Evolutionary conservation across 1,140 invertebrate genomes (phyloP).

Genomic region (Cydia fagiglandana): DNA sequence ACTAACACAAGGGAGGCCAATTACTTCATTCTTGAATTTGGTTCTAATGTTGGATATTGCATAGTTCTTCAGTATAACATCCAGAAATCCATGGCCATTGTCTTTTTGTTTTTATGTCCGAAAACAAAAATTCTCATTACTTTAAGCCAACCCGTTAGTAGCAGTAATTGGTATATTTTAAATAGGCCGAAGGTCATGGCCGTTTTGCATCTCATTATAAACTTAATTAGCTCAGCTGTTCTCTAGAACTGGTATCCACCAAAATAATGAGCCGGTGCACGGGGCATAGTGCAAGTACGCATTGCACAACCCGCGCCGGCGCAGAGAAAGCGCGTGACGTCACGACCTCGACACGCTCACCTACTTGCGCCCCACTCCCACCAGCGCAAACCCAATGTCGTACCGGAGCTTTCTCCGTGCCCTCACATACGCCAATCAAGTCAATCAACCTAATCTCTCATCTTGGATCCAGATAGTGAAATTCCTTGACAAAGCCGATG

Average conservation of each 20-base stretch:
- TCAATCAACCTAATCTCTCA: background rate
- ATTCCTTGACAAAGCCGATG: background rate
- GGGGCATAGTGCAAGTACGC: slow-evolving; percentile 33
- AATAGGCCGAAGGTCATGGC: no score
- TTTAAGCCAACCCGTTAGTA: no score
- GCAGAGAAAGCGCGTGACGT: slow-evolving; percentile 76
- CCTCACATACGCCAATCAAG: slow-evolving; percentile 35
- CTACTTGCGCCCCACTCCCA: slow-evolving; percentile 59
- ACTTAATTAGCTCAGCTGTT: background rate
- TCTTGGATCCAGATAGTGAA: background rate
- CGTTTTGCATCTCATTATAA: no score
- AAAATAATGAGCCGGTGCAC: slow-evolving; percentile 5
- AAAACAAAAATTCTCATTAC: no score
- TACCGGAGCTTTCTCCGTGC: slow-evolving; percentile 60
- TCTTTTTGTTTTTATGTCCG: no score
- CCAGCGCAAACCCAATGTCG: slow-evolving; percentile 60
- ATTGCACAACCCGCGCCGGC: slow-evolving; percentile 62
- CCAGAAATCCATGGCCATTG: no score
- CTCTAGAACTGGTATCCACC: background rate
- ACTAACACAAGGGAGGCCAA: no score
- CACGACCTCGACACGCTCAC: slow-evolving; percentile 78
- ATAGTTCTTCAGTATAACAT: no score
- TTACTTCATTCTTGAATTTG: no score
- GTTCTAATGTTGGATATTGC: no score
- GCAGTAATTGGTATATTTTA: no score